A percentile compares a stretch with the other conserved stretches of the same genome.
phyloP scores from a whole-genome alignment of 2,113 vertebrate genomes.

The Rutilus rutilus region DNA sequence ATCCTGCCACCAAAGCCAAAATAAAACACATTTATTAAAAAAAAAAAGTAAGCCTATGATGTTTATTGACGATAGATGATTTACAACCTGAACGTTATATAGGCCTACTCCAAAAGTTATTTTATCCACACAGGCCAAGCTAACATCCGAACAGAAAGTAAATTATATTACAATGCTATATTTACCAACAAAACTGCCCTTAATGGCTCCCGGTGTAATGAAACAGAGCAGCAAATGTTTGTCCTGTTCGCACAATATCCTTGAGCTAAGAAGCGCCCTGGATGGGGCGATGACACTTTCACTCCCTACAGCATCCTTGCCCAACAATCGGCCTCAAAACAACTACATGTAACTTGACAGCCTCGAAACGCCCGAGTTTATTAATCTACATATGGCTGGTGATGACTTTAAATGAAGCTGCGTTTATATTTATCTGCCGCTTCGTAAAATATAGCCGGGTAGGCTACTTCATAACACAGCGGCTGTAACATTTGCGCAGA shows the following conservation, averaged over 20 bases:
- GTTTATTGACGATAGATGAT: background rate
- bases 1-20: background rate
- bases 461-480: background rate
- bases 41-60: background rate
- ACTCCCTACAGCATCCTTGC: background rate
- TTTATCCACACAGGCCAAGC: slow-evolving; percentile 9
- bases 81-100: background rate
- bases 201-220: background rate
- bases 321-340: slow-evolving; percentile 43
- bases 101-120: background rate
- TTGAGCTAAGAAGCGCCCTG: slow-evolving; percentile 1
- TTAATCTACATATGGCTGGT: background rate
- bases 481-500: slow-evolving; percentile 71
- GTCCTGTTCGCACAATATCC: background rate
- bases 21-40: too few relatives aligned
- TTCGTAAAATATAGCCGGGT: slow-evolving; percentile 6
- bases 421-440: background rate
- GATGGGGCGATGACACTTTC: slow-evolving; percentile 19
- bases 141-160: background rate
- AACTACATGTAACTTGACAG: background rate
- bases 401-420: background rate
- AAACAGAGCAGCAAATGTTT: background rate
- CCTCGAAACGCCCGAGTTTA: background rate
- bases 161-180: background rate
- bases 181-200: background rate